phyloP scores from a whole-genome alignment of 2,113 vertebrate genomes.

The Aramus guarauna region DNA sequence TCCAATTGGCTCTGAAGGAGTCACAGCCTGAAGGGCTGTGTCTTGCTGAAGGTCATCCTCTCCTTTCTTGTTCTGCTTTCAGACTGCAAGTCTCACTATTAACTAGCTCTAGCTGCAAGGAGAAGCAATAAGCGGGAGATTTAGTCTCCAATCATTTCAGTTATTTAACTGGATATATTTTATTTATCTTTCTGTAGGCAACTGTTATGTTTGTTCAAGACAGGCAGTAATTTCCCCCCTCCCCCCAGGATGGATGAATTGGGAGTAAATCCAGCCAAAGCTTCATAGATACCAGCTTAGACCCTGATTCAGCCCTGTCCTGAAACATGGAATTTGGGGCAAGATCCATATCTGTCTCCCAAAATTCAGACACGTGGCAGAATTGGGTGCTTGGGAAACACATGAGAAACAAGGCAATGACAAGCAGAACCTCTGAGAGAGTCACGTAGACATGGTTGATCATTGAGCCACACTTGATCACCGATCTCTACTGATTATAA shows the following conservation, averaged over 20 bases:
- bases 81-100: background rate
- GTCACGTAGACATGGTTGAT: fast-evolving
- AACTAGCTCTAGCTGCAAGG: background rate
- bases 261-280: background rate
- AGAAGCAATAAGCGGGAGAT: background rate
- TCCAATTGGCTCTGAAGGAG: background rate
- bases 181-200: background rate
- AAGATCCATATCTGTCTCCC: background rate
- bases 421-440: background rate
- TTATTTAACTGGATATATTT: background rate
- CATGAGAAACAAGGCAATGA: background rate
- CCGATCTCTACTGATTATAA: background rate
- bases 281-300: background rate
- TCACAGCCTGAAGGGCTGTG: background rate
- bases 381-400: background rate
- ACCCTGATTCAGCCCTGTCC: background rate
- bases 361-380: background rate
- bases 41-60: background rate
- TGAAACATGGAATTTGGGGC: background rate
- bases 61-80: background rate
- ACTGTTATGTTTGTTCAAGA: background rate
- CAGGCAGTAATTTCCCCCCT: background rate
- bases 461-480: background rate
- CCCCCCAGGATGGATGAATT: background rate
- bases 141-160: background rate